Evolutionary conservation across 2,888 invertebrate species (phyloP).

Genomic region (Dromius quadrimaculatus): DNA sequence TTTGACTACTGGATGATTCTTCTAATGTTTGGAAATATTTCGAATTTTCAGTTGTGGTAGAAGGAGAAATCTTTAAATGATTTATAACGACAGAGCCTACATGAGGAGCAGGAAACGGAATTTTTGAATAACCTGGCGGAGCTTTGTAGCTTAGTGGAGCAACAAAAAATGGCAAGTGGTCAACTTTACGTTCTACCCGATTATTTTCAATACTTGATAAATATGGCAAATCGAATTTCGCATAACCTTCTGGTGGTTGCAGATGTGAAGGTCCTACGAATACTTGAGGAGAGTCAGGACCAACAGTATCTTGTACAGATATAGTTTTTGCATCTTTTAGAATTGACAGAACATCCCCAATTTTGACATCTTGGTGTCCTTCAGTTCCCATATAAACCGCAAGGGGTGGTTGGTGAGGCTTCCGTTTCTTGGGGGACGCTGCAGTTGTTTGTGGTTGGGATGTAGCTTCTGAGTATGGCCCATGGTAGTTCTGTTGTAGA

Average conservation of each 20-base stretch:
- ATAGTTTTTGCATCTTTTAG: constrained; percentile 80
- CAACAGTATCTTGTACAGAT: constrained; percentile 81
- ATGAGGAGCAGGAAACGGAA: constrained; percentile 87
- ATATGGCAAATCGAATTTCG: constrained; percentile 87
- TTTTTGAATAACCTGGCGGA: constrained; percentile 87
- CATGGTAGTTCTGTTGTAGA: constrained; percentile 58
- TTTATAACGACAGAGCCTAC: constrained; percentile 85
- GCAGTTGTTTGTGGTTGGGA: constrained; percentile 66
- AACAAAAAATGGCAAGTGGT: constrained; percentile 85
- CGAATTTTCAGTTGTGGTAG: constrained; percentile 29
- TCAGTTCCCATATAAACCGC: constrained; percentile 81
- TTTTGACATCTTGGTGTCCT: constrained; percentile 69
- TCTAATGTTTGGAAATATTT: constrained; percentile 49
- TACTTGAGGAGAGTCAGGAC: constrained; percentile 78
- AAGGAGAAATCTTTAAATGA: constrained; percentile 64
- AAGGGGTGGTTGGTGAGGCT: constrained; percentile 86
- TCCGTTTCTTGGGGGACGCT: constrained; percentile 70
- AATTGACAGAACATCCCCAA: constrained; percentile 78
- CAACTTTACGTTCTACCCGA: constrained; percentile 78
- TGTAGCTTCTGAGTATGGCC: constrained; percentile 55
- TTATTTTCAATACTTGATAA: constrained; percentile 79
- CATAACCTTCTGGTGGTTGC: constrained; percentile 77
- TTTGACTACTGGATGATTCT: constrained; percentile 43
- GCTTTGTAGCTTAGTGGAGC: constrained; percentile 87
- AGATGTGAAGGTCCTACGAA: constrained; percentile 86